phyloP scores from a whole-genome alignment of 2,113 vertebrate species.

The Scopus umbretta region DNA sequence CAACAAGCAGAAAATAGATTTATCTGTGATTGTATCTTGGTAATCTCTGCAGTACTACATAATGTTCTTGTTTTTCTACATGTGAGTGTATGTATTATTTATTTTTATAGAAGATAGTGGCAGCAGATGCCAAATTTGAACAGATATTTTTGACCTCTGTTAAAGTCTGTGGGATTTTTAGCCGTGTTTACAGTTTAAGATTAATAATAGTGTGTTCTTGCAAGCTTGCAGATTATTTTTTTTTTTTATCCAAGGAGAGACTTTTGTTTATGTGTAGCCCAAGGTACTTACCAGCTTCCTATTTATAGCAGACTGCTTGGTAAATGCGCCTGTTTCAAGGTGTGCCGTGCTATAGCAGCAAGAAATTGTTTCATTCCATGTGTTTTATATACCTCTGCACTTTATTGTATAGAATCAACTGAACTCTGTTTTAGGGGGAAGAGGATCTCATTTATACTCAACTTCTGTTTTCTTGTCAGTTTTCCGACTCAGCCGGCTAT shows the following conservation, averaged over 20 bases:
- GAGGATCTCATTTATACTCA: background rate
- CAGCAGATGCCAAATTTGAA: background rate
- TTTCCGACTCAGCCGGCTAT: slow-evolving; percentile 81
- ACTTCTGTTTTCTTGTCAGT: slow-evolving; percentile 58
- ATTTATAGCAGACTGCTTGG: background rate
- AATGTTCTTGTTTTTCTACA: background rate
- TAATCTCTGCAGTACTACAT: background rate
- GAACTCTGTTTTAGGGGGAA: background rate
- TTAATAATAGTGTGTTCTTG: background rate
- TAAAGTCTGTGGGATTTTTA: background rate
- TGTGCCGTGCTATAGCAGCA: background rate
- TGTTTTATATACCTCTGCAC: background rate
- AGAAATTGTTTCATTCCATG: background rate
- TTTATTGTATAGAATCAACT: background rate
- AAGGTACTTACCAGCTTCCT: background rate
- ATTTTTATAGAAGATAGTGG: background rate
- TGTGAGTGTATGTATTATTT: background rate
- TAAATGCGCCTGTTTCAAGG: background rate
- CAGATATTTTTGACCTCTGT: background rate
- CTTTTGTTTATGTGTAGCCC: background rate
- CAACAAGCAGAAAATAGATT: background rate
- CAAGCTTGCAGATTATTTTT: background rate
- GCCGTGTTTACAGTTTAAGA: background rate
- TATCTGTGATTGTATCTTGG: background rate
- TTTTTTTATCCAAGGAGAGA: background rate